Conservation (phyloP, 2,113 vertebrate genomes). For the Brienomyrus longianalis region DNA sequence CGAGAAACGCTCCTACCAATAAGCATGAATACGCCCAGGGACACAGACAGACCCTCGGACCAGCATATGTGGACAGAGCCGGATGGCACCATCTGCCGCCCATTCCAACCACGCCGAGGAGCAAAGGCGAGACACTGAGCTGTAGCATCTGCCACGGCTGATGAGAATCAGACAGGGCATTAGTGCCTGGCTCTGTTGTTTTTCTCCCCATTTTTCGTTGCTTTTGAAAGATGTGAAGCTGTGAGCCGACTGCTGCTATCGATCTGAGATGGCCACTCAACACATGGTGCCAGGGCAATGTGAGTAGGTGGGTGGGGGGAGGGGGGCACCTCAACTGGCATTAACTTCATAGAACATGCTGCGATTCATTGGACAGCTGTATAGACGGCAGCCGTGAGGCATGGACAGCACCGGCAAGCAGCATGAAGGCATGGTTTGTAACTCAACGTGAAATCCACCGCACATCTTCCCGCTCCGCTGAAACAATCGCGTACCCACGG, state of each 20-base stretch:
- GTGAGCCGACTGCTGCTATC: neutral
- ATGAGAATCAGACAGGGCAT: neutral
- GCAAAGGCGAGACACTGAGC: neutral
- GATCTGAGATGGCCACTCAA: neutral
- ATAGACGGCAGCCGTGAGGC: neutral
- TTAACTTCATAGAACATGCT: neutral
- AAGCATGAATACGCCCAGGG: neutral
- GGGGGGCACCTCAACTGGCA: neutral
- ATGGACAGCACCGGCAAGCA: neutral
- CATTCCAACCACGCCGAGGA: neutral
- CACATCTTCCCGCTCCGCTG: neutral
- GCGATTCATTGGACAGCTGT: neutral
- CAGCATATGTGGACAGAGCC: neutral
- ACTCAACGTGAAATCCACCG: neutral
- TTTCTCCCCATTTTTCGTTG: neutral
- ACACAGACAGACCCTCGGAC: neutral
- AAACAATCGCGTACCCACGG: neutral
- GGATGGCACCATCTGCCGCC: neutral
- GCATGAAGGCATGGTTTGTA: neutral
- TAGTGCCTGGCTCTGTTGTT: neutral
- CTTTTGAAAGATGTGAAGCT: neutral
- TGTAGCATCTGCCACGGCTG: neutral
- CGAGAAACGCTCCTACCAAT: neutral
- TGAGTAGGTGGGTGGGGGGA: neutral
- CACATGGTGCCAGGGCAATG: neutral